Evolutionary conservation across 2,113 vertebrate species (phyloP).

Genomic region (Neogale vison): DNA sequence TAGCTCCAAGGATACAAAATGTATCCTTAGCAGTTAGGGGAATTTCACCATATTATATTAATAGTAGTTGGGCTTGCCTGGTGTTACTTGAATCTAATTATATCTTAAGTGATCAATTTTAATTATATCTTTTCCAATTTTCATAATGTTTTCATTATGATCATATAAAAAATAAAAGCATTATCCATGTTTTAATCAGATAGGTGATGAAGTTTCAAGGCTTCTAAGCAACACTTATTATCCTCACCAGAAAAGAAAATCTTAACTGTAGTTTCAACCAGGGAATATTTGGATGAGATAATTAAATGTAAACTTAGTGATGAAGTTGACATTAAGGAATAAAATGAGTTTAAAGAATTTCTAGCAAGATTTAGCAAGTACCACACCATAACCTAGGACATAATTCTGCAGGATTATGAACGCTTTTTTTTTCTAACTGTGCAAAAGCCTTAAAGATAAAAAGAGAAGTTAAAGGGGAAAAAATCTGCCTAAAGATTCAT

Average conservation of each 20-base stretch:
- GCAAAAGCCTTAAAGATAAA: background rate
- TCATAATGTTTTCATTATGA: conserved; percentile 28
- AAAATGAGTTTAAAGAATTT: background rate
- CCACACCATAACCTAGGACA: background rate
- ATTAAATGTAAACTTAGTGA: conserved; percentile 33
- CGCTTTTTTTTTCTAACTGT: background rate
- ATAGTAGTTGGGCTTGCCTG: conserved; percentile 21
- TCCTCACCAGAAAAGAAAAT: background rate
- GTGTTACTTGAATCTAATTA: conserved; percentile 49
- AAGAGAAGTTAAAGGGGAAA: background rate
- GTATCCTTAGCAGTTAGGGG: background rate
- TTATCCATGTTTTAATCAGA: conserved; percentile 23
- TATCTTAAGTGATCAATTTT: conserved; percentile 50
- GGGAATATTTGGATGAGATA: conserved; percentile 22
- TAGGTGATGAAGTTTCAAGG: conserved; percentile 23
- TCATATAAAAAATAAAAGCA: conserved; percentile 1
- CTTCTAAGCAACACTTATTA: conserved; percentile 21
- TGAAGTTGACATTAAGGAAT: background rate
- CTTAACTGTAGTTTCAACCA: background rate
- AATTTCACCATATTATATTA: conserved; percentile 40
- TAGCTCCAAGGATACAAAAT: background rate
- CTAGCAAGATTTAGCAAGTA: background rate
- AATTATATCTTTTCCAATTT: conserved; percentile 29
- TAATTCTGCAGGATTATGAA: background rate
- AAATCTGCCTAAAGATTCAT: background rate